Conservation (phyloP, 2,888 invertebrate species). For the Agrochola lychnidis region DNA sequence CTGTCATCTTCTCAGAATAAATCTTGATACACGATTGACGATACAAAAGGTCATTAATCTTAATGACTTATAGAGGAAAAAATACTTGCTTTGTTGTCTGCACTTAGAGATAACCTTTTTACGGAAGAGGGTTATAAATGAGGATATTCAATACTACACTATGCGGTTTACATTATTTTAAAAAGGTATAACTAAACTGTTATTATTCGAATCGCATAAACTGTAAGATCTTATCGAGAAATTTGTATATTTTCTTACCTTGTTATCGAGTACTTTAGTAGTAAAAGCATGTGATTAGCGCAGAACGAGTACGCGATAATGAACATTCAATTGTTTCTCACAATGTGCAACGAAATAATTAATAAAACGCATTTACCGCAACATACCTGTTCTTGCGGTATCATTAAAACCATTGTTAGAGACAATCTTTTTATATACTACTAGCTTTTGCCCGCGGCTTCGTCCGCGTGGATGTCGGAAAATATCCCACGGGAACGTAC, state of each 20-base stretch:
- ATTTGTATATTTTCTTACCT: background rate
- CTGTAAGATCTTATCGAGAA: background rate
- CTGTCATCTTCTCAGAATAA: slow-evolving; percentile 23
- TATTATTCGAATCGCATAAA: slow-evolving; percentile 14
- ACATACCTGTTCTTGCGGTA: background rate
- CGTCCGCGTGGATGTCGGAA: too few relatives aligned
- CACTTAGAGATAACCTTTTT: slow-evolving; percentile 50
- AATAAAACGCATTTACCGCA: background rate
- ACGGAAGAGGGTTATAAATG: slow-evolving; percentile 32
- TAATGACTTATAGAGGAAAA: slow-evolving; percentile 46
- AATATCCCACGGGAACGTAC: too few relatives aligned
- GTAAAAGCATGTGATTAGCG: slow-evolving; percentile 15
- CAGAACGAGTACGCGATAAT: background rate
- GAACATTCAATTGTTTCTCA: slow-evolving; percentile 2
- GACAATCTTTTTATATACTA: background rate
- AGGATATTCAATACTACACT: slow-evolving; percentile 10
- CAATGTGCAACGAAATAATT: slow-evolving; percentile 3
- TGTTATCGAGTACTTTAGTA: slow-evolving; percentile 1
- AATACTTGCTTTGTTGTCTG: slow-evolving; percentile 36
- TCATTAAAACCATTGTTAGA: background rate
- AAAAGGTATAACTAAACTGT: slow-evolving; percentile 3
- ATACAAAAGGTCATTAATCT: slow-evolving; percentile 35
- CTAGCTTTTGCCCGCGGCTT: too few relatives aligned
- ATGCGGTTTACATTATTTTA: slow-evolving; percentile 6
- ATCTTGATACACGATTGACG: slow-evolving; percentile 30